These are phyloP conservation scores for Ctenosaura bakeri DNA, from an alignment of 2,797 vertebrate genomes.

Conservation along the genomic window DNA sequence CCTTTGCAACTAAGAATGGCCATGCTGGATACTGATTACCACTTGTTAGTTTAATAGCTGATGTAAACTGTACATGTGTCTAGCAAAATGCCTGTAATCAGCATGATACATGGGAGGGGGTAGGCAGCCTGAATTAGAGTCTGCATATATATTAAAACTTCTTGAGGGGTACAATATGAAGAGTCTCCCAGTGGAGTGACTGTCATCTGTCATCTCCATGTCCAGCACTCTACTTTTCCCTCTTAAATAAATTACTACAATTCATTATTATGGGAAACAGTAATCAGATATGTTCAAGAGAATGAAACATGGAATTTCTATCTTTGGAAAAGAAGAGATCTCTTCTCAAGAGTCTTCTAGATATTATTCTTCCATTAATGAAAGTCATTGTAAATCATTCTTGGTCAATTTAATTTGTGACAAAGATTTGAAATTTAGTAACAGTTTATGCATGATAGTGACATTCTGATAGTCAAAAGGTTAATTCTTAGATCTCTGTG, in stretches of 20 bases:
- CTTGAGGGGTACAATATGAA: not conserved
- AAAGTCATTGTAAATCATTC: not conserved
- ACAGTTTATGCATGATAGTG: too few species aligned
- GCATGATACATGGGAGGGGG: not conserved
- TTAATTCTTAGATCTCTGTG: too few species aligned
- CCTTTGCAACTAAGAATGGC: constrained; percentile 14
- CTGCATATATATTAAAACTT: not conserved
- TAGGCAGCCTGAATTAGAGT: not conserved
- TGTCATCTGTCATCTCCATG: too few species aligned
- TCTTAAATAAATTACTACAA: not conserved
- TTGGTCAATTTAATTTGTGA: too few species aligned
- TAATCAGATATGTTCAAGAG: not conserved
- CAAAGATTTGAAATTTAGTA: too few species aligned
- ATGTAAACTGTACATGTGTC: constrained; percentile 48
- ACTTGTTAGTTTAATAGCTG: constrained; percentile 42
- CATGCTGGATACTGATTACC: constrained; percentile 37
- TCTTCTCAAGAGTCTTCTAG: not conserved
- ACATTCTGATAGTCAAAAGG: too few species aligned
- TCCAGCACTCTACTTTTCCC: not conserved
- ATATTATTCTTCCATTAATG: not conserved
- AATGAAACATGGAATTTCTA: not conserved
- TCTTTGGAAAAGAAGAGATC: not conserved
- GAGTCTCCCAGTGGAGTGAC: not conserved
- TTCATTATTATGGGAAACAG: not conserved
- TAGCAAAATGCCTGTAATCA: not conserved